phyloP scores from a whole-genome alignment of 2,797 vertebrate genomes.

The Falco rusticolus region DNA sequence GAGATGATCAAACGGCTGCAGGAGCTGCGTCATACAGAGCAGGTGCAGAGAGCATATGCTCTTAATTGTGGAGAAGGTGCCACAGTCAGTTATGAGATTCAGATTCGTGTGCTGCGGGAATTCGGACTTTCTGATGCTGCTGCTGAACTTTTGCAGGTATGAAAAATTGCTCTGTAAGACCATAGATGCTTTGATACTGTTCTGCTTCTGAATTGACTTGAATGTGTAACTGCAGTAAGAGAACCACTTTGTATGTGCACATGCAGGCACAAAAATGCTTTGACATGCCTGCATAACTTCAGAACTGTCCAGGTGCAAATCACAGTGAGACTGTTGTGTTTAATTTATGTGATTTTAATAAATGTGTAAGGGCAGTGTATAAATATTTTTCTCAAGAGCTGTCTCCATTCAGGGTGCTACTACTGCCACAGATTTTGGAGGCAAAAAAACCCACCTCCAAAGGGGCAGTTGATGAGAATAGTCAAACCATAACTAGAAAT shows the following conservation, averaged over 20 bases:
- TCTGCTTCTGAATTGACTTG: not conserved
- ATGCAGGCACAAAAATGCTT: not conserved
- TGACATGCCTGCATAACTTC: not conserved
- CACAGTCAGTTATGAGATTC: constrained; percentile 96
- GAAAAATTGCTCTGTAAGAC: not conserved
- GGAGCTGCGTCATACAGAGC: constrained; percentile 93
- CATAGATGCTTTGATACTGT: not conserved
- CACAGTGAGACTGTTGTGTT: not conserved
- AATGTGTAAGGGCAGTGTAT: not conserved
- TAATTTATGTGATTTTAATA: not conserved
- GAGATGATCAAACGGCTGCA: constrained; percentile 95
- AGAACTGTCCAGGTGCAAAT: not conserved
- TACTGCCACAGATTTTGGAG: not conserved
- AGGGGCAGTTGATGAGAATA: not conserved
- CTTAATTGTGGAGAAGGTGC: constrained; percentile 97
- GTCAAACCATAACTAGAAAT: not conserved
- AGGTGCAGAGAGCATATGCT: constrained; percentile 94
- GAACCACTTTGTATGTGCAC: not conserved
- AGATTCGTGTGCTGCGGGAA: constrained; percentile 94
- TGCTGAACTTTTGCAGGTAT: constrained; percentile 94
- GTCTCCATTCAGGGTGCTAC: not conserved
- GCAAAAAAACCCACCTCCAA: not conserved
- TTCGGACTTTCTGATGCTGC: constrained; percentile 94
- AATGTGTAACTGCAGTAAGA: not conserved
- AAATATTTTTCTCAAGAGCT: not conserved